phyloP scores from a whole-genome alignment of 1,140 invertebrate genomes.

The Piezodorus guildinii region DNA sequence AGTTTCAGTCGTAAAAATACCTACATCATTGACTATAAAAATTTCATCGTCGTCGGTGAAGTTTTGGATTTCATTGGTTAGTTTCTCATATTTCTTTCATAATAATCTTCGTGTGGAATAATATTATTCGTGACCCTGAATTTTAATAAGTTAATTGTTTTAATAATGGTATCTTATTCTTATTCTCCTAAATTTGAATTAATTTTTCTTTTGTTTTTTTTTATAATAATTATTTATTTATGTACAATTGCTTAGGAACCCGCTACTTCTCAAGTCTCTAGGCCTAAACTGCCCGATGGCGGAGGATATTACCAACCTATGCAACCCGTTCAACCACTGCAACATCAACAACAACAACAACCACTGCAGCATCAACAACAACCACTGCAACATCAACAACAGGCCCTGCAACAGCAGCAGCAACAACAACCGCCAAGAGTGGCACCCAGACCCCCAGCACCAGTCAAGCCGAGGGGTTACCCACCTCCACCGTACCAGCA shows the following conservation, averaged over 20 bases:
- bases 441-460: background rate
- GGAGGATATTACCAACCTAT: background rate
- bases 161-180: no score
- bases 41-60: no score
- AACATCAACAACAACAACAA: background rate
- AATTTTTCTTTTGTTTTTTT: no score
- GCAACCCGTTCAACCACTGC: background rate
- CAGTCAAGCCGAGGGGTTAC: background rate
- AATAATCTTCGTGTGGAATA: no score
- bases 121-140: no score
- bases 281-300: constrained; percentile 9
- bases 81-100: no score
- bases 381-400: background rate
- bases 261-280: background rate
- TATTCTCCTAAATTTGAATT: no score
- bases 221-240: background rate
- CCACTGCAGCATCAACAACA: background rate
- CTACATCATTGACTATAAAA: no score
- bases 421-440: background rate
- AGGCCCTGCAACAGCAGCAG: background rate
- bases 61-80: no score
- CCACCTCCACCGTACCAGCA: background rate
- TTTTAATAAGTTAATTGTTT: no score
- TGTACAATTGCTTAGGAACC: background rate
- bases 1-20: no score